Base-by-base conservation (phyloP, 2,888 invertebrate genomes). In the Sphaerophoria taeniata region DNA sequence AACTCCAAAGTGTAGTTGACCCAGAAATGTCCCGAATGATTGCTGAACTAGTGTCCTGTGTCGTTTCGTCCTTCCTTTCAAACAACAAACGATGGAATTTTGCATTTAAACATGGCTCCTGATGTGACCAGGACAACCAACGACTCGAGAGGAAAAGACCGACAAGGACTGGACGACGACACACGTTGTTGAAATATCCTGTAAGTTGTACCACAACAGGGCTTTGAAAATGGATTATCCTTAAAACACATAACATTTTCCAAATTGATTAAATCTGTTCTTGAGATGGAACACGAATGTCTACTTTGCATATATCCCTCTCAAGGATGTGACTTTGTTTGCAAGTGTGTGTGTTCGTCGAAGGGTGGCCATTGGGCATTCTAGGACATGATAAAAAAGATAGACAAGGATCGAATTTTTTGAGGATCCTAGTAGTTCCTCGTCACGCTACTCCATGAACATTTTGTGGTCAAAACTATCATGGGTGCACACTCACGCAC, bases 231-330 rank as follows among this genome's bases (percentile, higher is more conserved):
- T 76, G 81, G 85, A 85, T 80, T 77, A 81, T 81, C 85, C 85
- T 58, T 60, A 61, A 81, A 85, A 81, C 77, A 81, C 81, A 85
- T 81, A 81, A 77, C 81, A 85, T 81, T 85, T 69, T 63, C 73
- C 31, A 80, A 85, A 85, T 81, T 85, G 85, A 85, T 85, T 85
- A 85, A 85, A 85, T 85, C 80, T 81, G 76, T 85, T 76, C 76
- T 53, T 72, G 63, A 63, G 76, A 81, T 60, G 72, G 76, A 69
- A 85, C 81, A 81, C 69, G 76, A 76, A 65, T 80, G 69, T 80
- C 81, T 84, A 67, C 75, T 80, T 75, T 84, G 60, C 84, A 83
- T 83, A 69, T 55, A 55, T 36, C 51, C 9, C 0, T 6, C 0
- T 14, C 14, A 1, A 49, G 49, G 53, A 53, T 43, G 12, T 9